A percentile compares a stretch with the other conserved stretches of the same genome.
Conservation (phyloP, 2,113 vertebrate genomes). For the Triplophysa dalaica region DNA sequence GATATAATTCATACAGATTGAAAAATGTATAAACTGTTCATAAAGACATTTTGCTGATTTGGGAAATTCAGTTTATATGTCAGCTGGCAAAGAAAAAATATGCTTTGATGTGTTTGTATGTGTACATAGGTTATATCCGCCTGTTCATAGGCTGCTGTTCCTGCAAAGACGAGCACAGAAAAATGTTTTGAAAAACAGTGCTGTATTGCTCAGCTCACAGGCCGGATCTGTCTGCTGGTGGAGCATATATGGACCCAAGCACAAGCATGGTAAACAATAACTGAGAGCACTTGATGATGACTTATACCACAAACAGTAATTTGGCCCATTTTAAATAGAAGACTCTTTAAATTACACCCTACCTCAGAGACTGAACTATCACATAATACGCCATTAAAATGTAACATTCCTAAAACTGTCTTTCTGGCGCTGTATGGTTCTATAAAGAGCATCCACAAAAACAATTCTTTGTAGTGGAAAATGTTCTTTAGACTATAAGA, state of each 20-base stretch:
- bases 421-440: no score
- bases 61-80: not conserved
- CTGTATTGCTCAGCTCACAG: constrained; percentile 56
- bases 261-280: constrained; percentile 16
- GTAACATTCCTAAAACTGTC: no score
- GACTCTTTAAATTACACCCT: not conserved
- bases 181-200: constrained; percentile 46
- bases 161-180: constrained; percentile 55
- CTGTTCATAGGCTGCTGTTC: constrained; percentile 60
- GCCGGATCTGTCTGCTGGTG: constrained; percentile 58
- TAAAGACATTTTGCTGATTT: not conserved
- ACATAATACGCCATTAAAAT: no score
- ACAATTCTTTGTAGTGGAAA: no score
- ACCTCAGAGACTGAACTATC: not conserved
- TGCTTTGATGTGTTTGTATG: not conserved
- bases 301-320: not conserved
- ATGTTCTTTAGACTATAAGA: no score
- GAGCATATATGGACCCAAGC: constrained; percentile 51
- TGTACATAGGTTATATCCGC: constrained; percentile 46
- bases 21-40: not conserved
- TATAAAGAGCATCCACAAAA: no score
- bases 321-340: not conserved
- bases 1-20: not conserved
- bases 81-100: not conserved
- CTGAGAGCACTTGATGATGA: constrained; percentile 43